These are phyloP conservation scores for Tridacna gigas DNA, from an alignment of 2,888 invertebrate species.

Conservation along the genomic window DNA sequence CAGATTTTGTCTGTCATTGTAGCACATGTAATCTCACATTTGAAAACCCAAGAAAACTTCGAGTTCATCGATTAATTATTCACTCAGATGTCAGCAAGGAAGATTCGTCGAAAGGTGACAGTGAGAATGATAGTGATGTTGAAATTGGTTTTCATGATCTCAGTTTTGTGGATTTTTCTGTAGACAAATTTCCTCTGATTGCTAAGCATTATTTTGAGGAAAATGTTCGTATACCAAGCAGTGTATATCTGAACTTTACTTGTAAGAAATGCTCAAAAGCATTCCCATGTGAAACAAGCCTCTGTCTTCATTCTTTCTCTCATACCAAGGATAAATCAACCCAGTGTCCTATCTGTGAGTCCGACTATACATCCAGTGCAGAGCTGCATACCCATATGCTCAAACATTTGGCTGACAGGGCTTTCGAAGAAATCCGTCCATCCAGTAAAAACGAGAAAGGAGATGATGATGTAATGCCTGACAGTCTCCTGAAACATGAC, in stretches of 20 bases:
- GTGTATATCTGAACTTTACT: constrained; percentile 80
- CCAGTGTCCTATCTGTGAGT: constrained; percentile 85
- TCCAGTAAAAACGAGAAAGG: constrained; percentile 56
- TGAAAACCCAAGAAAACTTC: constrained; percentile 89
- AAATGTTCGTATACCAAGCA: constrained; percentile 84
- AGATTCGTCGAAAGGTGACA: constrained; percentile 15
- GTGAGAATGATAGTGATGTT: constrained; percentile 29
- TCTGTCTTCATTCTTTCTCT: constrained; percentile 80
- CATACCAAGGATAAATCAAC: constrained; percentile 79
- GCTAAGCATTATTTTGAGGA: constrained; percentile 91
- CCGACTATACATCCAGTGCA: constrained; percentile 88
- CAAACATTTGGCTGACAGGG: constrained; percentile 77
- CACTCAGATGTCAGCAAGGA: constrained; percentile 84
- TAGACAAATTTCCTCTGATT: constrained; percentile 92
- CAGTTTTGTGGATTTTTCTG: constrained; percentile 92
- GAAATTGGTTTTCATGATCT: constrained; percentile 86
- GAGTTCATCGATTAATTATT: constrained; percentile 89
- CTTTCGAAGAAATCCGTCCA: constrained; percentile 71
- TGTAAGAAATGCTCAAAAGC: constrained; percentile 83
- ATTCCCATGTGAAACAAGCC: constrained; percentile 83
- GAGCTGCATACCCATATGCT: constrained; percentile 79
- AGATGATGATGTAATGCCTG: constrained; percentile 59
- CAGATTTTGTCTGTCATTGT: constrained; percentile 89
- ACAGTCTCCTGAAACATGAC: constrained; percentile 87
- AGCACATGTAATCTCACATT: constrained; percentile 90